These are phyloP conservation scores for Alexandromys fortis DNA, from an alignment of 2,113 vertebrate genomes.

Conservation along the genomic window DNA sequence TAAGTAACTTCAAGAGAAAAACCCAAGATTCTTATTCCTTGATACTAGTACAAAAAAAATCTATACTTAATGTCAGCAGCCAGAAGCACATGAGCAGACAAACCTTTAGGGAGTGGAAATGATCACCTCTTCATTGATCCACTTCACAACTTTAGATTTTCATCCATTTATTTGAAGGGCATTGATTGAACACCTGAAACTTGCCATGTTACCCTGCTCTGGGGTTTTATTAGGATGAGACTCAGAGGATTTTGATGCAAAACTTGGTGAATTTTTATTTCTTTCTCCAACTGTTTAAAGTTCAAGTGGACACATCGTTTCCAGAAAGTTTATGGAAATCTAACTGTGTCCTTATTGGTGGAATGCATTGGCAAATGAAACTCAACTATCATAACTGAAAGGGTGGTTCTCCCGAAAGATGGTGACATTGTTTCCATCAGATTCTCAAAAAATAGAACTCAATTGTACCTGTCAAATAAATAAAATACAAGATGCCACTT, in stretches of 20 bases:
- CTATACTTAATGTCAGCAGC: slow-evolving; percentile 63
- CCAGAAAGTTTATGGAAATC: slow-evolving; percentile 52
- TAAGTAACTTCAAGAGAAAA: slow-evolving; percentile 75
- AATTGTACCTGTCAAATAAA: slow-evolving; percentile 65
- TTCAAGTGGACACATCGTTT: slow-evolving; percentile 42
- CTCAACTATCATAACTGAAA: background rate
- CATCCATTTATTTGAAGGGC: slow-evolving; percentile 61
- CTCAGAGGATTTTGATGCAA: slow-evolving; percentile 51
- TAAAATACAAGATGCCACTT: slow-evolving; percentile 67
- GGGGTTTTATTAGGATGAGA: slow-evolving; percentile 57
- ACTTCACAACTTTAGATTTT: slow-evolving; percentile 69
- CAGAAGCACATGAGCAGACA: slow-evolving; percentile 38
- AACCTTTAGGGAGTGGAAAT: slow-evolving; percentile 50
- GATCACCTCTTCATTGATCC: slow-evolving; percentile 63
- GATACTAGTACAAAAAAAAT: slow-evolving; percentile 21
- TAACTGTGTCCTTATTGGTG: background rate
- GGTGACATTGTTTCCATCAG: slow-evolving; percentile 54
- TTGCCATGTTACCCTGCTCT: slow-evolving; percentile 4
- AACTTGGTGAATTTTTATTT: slow-evolving; percentile 59
- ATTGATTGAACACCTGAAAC: slow-evolving; percentile 64
- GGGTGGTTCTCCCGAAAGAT: slow-evolving; percentile 46
- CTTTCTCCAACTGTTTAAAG: slow-evolving; percentile 51
- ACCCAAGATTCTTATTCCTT: slow-evolving; percentile 46
- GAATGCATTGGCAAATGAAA: slow-evolving; percentile 40
- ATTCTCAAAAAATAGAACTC: slow-evolving; percentile 68